Evolutionary conservation across 2,797 vertebrate species (phyloP).

Genomic region (Ambastaia sidthimunki): DNA sequence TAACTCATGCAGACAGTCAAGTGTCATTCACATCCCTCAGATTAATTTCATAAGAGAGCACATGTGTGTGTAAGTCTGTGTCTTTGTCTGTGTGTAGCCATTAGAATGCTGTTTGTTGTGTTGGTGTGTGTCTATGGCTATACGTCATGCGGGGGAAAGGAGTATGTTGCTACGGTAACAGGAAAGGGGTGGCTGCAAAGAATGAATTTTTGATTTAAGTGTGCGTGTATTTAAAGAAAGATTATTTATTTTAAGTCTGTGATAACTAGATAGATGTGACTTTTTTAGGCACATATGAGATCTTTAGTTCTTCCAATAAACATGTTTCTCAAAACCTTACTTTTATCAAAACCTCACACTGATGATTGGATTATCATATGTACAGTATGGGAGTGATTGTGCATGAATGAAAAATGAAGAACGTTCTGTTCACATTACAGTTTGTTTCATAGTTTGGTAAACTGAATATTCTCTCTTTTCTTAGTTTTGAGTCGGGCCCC

Average conservation of each 20-base stretch:
- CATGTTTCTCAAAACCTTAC: neutral
- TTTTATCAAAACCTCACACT: neutral
- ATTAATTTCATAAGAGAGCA: slow-evolving; percentile 44
- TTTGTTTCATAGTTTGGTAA: slow-evolving; percentile 10
- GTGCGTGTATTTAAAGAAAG: slow-evolving; percentile 32
- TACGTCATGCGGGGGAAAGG: slow-evolving; percentile 28
- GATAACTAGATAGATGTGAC: slow-evolving; percentile 37
- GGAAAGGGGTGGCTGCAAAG: slow-evolving; percentile 36
- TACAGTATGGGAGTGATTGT: slow-evolving; percentile 5
- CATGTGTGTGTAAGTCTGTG: neutral
- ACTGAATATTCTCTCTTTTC: slow-evolving; percentile 32
- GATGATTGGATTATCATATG: neutral
- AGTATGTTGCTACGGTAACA: slow-evolving; percentile 46
- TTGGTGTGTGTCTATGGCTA: slow-evolving; percentile 40
- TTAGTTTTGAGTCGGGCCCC: slow-evolving; percentile 92
- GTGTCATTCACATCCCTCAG: slow-evolving; percentile 54
- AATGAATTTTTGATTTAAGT: slow-evolving; percentile 38
- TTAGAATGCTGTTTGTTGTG: slow-evolving; percentile 33
- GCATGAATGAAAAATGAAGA: slow-evolving; percentile 13
- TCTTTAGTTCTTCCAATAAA: slow-evolving; percentile 29
- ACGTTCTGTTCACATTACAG: neutral
- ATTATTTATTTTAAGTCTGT: neutral
- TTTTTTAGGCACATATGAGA: slow-evolving; percentile 13
- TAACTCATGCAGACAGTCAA: slow-evolving; percentile 50
- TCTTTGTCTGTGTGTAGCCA: slow-evolving; percentile 7